Evolutionary conservation across 2,797 vertebrate species (phyloP), one percentile per base, ranked within the genome.

Genomic region (Enteromius afrohamiltoni): DNA sequence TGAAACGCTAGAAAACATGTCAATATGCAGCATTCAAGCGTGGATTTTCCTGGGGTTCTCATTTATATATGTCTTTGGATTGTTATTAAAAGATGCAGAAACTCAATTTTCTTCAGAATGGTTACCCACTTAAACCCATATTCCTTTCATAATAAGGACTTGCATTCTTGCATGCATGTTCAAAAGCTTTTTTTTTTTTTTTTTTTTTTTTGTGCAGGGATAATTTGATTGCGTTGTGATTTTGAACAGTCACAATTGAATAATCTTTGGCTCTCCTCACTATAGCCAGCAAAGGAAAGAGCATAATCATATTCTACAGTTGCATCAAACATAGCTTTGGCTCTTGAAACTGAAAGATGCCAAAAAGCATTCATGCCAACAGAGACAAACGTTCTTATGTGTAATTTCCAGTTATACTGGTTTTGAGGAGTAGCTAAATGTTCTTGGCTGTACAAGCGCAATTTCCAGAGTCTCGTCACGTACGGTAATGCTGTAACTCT

Each of bases 11-110:
- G 73, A 83, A 83, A 77, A n/a, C 49, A 69, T 77, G 62, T 77
- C 81, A 58, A 65, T 78, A 68, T 68, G 45, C 37, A 42, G 26
- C 73, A 77, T 76, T 83, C 81, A 45, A 68, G 81, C 62, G 29
- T 65, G 47, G 45, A n/a, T 49, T 64, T 60, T 26, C 14, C 68
- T 3, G 55, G 29, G 47, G 62, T 67, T 29, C 34, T 76, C 34
- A 42, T 75, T 76, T 49, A 76, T 60, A 83, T 45, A 74, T 17
- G 23, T 77, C 49, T 55, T n/a, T 77, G 37, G 16, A 76, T 77
- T 77, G 29, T 29, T 40, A 45, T 69, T 83, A 69, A 82, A 60
- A 69, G 23, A 77, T 58, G 49, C 17, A 70, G 65, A 69, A 77
- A 69, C 51, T 34, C 21, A 17, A 31, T 68, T 77, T 77, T 58